Conservation (phyloP, 1,140 invertebrate genomes). For the Lasaia peninsularis region DNA sequence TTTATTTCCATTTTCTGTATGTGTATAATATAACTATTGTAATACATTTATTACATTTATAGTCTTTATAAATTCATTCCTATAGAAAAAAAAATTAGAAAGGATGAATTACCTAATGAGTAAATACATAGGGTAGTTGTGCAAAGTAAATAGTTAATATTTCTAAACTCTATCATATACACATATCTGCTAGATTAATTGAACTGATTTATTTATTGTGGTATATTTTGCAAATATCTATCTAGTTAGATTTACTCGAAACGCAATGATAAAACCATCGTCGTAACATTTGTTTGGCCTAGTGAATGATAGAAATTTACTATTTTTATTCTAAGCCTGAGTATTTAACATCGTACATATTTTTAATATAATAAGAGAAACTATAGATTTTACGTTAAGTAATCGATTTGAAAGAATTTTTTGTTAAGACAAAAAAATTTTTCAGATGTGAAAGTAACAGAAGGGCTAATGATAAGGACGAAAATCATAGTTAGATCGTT, state of each 20-base stretch:
- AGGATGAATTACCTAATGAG: slow-evolving; percentile 8
- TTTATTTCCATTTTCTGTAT: neutral
- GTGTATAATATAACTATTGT: slow-evolving; percentile 1
- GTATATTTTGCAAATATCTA: slow-evolving; percentile 20
- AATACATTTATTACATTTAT: slow-evolving; percentile 1
- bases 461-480: neutral
- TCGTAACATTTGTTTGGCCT: neutral
- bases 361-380: neutral
- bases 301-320: slow-evolving; percentile 5
- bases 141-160: slow-evolving; percentile 18
- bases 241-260: slow-evolving; percentile 16
- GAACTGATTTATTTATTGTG: slow-evolving; percentile 16
- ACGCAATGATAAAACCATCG: slow-evolving; percentile 3
- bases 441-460: neutral
- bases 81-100: slow-evolving; percentile 6
- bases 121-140: slow-evolving; percentile 12
- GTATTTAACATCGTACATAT: slow-evolving; percentile 7
- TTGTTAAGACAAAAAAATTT: neutral
- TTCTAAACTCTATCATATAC: slow-evolving; percentile 8
- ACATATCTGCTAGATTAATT: slow-evolving; percentile 15
- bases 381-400: neutral
- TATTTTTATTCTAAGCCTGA: slow-evolving; percentile 4
- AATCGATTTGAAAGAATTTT: neutral
- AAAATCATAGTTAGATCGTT: neutral
- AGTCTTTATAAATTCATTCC: neutral